These are phyloP conservation scores for Nyctereutes procyonoides DNA, from an alignment of 2,113 vertebrate genomes.

Conservation along the genomic window DNA sequence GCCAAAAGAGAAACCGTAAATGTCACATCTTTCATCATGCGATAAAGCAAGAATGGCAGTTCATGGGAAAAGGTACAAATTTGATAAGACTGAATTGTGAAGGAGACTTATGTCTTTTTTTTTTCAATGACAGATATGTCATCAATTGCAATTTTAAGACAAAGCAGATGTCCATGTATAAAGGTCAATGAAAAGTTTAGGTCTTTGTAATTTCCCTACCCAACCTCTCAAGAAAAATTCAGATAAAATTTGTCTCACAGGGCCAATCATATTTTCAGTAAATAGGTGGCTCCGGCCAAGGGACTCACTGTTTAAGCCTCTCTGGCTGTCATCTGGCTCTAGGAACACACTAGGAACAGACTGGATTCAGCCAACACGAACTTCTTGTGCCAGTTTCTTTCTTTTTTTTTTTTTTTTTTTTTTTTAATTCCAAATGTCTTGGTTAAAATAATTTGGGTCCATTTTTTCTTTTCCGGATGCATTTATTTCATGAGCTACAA, in stretches of 20 bases:
- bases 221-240: not conserved
- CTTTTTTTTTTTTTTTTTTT: not conserved
- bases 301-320: not conserved
- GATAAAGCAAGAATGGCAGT: not conserved
- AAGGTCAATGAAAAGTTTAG: not conserved
- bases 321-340: not conserved
- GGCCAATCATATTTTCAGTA: not conserved
- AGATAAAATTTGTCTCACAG: not conserved
- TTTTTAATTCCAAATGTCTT: constrained; percentile 7
- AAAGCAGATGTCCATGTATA: not conserved
- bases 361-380: not conserved
- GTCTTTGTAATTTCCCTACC: not conserved
- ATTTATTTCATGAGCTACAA: not conserved
- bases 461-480: not conserved
- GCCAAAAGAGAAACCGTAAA: not conserved
- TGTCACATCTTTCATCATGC: not conserved
- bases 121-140: not conserved
- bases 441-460: not conserved
- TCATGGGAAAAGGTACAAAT: not conserved
- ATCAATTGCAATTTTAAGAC: not conserved
- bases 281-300: not conserved
- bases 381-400: not conserved
- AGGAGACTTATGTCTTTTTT: not conserved
- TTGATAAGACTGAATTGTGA: not conserved
- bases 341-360: not conserved